Percentiles rank a stretch among this genome's conserved stretches.
phyloP scores from a whole-genome alignment of 2,113 vertebrate genomes.

The Neodontobutis hainanensis region DNA sequence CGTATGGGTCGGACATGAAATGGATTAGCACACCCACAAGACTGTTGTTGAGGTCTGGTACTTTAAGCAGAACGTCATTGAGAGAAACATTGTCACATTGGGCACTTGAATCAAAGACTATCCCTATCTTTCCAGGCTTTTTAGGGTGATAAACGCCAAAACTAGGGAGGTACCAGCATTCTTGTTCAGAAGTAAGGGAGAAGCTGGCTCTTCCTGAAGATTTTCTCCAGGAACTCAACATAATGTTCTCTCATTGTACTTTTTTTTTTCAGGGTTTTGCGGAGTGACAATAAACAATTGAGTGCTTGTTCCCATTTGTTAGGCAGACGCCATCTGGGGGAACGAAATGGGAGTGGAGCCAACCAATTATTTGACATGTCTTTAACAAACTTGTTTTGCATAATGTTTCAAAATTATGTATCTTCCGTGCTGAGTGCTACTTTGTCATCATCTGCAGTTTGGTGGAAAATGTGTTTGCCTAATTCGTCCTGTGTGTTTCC shows the following conservation, averaged over 20 bases:
- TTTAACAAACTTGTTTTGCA: conserved; percentile 8
- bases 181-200: neutral
- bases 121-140: conserved; percentile 8
- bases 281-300: neutral
- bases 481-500: neutral
- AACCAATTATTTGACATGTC: conserved; percentile 14
- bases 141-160: conserved; percentile 18
- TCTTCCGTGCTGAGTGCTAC: conserved; percentile 2
- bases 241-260: neutral
- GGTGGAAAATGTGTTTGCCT: neutral
- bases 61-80: neutral
- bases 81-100: neutral
- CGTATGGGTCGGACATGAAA: conserved; percentile 10
- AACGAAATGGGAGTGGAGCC: conserved; percentile 13
- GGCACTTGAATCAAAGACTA: conserved; percentile 10
- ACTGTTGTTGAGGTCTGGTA: conserved; percentile 23
- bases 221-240: neutral
- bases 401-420: conserved; percentile 5
- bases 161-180: conserved; percentile 18
- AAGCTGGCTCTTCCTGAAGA: neutral
- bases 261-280: neutral
- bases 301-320: conserved; percentile 5
- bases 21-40: conserved; percentile 16
- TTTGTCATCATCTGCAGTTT: conserved; percentile 7
- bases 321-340: neutral